Evolutionary conservation across 2,113 vertebrate genomes (phyloP).

Genomic region (Oreochromis spilurus): DNA sequence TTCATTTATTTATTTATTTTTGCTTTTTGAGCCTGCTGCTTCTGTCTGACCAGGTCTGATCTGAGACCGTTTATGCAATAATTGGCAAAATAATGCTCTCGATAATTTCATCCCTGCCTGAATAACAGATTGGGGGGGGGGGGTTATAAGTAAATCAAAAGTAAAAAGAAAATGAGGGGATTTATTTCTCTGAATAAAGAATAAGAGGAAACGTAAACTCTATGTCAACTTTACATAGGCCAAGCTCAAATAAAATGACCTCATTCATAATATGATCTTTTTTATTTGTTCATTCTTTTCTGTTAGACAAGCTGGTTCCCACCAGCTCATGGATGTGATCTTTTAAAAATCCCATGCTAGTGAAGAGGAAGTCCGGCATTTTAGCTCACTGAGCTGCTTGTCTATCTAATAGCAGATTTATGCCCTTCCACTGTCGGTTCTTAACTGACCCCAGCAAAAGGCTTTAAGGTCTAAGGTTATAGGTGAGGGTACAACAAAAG

Average conservation of each 20-base stretch:
- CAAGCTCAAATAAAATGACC: background rate
- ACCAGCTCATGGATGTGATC: background rate
- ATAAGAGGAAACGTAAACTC: background rate
- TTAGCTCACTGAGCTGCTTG: constrained; percentile 2
- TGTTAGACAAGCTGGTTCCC: background rate
- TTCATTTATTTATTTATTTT: background rate
- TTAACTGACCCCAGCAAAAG: background rate
- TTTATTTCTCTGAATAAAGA: background rate
- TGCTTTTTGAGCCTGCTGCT: background rate
- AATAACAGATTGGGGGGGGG: background rate
- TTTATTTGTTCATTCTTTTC: background rate
- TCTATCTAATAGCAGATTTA: constrained; percentile 17
- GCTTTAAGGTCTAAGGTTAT: constrained; percentile 25
- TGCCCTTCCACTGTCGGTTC: background rate
- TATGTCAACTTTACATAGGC: background rate
- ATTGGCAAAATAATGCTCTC: background rate
- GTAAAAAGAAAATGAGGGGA: background rate
- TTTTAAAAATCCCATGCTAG: background rate
- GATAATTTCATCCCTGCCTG: background rate
- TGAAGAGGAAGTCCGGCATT: background rate
- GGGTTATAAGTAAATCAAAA: background rate
- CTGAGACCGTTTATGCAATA: background rate
- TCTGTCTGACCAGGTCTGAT: background rate
- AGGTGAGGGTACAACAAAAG: constrained; percentile 2
- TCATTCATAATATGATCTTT: background rate